Evolutionary conservation across 2,113 vertebrate species (phyloP), one percentile per base, ranked within the genome.

Genomic region (Conger conger): DNA sequence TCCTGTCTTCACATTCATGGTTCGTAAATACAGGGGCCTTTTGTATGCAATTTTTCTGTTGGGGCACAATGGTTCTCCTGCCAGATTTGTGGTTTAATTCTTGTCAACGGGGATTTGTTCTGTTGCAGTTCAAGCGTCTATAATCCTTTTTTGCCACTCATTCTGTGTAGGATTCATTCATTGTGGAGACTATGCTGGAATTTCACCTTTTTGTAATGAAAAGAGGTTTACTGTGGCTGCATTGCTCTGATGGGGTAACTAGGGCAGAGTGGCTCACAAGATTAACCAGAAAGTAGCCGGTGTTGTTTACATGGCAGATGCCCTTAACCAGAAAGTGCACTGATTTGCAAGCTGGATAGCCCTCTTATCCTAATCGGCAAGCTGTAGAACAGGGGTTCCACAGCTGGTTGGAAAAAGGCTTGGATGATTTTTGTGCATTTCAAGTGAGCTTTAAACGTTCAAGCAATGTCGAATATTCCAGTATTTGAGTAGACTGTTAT

Each of bases 91-190:
- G 81, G 82, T 57, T 54, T 63, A 82, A 83, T 83, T 82, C 86
- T 87, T 88, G 88, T 86, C 84, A 85, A 86, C 84, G 4, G 86
- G 87, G 87, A 90, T 90, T 90, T 40, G 68, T 83, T 87, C 87
- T 87, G 89, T 92, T 87, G 86, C 88, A 92, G 90, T 85, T 82
- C 89, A 91, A 93, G 88, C 86, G 85, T 82, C 86, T 79, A 30
- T 93, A 93, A 94, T 93, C 92, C 91, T 76, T 85, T n/a, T 89
- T 88, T 88, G 89, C 35, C 84, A 36, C 78, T 60, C 54, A 33
- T 80, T 83, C 80, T 37, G 42, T 30, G 40, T n/a, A 54, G 36
- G 78, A 68, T 82, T 86, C 81, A 76, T 42, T 76, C 81, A 54
- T 36, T 76, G 68, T 86, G 82, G 88, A 88, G 37, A 89, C 83